Percentiles rank a stretch among this genome's conserved stretches.
These are phyloP conservation scores for Sarcophaga caerulescens DNA, from an alignment of 2,888 invertebrate species.

Conservation along the genomic window DNA sequence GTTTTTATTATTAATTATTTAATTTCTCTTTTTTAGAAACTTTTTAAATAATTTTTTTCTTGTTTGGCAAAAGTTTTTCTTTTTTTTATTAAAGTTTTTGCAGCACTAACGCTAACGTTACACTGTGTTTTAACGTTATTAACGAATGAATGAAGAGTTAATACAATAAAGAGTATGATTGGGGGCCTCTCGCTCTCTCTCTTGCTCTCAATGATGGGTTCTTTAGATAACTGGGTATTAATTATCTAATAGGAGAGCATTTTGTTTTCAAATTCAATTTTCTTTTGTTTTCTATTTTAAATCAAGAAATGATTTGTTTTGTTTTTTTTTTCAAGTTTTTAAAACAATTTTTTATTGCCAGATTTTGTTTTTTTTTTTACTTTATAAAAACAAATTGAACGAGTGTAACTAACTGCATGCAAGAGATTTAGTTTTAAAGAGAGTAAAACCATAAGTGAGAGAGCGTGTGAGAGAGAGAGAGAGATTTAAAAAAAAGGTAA, in stretches of 20 bases:
- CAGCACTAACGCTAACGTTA: background rate
- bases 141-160: background rate
- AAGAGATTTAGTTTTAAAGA: background rate
- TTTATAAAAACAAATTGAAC: too few species aligned
- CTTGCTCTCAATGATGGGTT: background rate
- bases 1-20: too few species aligned
- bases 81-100: background rate
- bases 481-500: slow-evolving; percentile 10
- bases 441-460: background rate
- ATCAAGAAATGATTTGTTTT: too few species aligned
- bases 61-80: background rate
- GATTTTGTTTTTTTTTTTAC: too few species aligned
- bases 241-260: too few species aligned
- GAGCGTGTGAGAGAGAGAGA: slow-evolving; percentile 1
- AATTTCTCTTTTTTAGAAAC: too few species aligned
- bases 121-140: slow-evolving; percentile 18
- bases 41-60: background rate
- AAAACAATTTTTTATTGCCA: too few species aligned
- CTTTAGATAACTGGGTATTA: slow-evolving; percentile 10
- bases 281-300: too few species aligned
- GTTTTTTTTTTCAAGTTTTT: too few species aligned
- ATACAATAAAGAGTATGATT: background rate
- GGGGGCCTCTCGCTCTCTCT: too few species aligned
- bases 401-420: too few species aligned
- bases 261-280: too few species aligned